A percentile compares a stretch with the other conserved stretches of the same genome.
phyloP scores from a whole-genome alignment of 2,113 vertebrate species.

The Bujurquina vittata region DNA sequence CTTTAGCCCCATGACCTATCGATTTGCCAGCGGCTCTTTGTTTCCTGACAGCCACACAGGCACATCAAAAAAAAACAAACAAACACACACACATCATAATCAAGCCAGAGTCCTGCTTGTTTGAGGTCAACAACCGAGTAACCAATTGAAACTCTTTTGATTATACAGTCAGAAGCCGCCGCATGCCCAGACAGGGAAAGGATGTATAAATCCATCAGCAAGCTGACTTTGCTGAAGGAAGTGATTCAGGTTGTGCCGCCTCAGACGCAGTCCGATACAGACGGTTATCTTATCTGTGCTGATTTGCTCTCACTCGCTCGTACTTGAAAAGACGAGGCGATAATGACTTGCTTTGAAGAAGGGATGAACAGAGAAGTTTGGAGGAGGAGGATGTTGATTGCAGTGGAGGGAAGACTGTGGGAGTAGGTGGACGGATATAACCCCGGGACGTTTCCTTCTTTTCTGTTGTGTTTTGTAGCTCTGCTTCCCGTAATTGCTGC shows the following conservation, averaged over 20 bases:
- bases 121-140: conserved; percentile 44
- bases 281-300: conserved; percentile 38
- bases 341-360: conserved; percentile 66
- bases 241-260: conserved; percentile 28
- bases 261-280: conserved; percentile 18
- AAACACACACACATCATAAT: conserved; percentile 2
- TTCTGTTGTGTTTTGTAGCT: conserved; percentile 54
- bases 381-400: conserved; percentile 50
- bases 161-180: conserved; percentile 23
- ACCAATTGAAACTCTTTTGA: conserved; percentile 30
- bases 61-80: background rate
- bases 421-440: conserved; percentile 58
- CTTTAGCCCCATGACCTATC: conserved; percentile 21
- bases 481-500: conserved; percentile 66
- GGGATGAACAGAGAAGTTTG: conserved; percentile 49
- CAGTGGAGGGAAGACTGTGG: conserved; percentile 23
- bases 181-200: background rate
- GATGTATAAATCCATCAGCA: conserved; percentile 19
- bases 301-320: conserved; percentile 38
- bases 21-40: conserved; percentile 18
- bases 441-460: conserved; percentile 42
- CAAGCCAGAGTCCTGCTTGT: background rate
- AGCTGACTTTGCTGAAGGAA: conserved; percentile 19
- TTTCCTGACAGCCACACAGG: background rate
- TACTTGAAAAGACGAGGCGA: conserved; percentile 47